These are phyloP conservation scores for Lithophane ornitopus DNA, from an alignment of 2,888 invertebrate genomes.

Conservation along the genomic window DNA sequence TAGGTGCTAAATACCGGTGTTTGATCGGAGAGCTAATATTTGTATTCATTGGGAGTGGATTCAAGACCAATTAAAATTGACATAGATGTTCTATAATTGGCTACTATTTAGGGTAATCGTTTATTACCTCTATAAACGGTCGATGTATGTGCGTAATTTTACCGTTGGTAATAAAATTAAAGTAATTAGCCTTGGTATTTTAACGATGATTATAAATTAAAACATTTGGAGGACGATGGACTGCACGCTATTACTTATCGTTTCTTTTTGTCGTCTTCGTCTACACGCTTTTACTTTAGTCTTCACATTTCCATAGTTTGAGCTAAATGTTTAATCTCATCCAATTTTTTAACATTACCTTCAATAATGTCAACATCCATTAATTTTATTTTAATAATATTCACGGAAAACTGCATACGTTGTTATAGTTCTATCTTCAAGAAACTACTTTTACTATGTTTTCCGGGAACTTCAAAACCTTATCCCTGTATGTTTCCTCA, in stretches of 20 bases:
- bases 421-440: neutral
- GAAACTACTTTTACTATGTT: neutral
- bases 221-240: neutral
- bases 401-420: too few species aligned
- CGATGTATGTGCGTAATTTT: conserved; percentile 18
- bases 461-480: neutral
- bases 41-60: conserved; percentile 29
- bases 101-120: conserved; percentile 25
- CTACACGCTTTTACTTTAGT: neutral
- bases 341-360: neutral
- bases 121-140: conserved; percentile 26
- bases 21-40: conserved; percentile 41
- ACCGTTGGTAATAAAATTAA: conserved; percentile 23
- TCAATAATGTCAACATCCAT: neutral
- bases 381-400: neutral
- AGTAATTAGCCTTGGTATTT: conserved; percentile 22
- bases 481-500: conserved; percentile 62
- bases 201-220: conserved; percentile 35
- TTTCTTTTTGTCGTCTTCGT: neutral
- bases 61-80: conserved; percentile 26
- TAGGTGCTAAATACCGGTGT: conserved; percentile 26
- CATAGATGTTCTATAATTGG: conserved; percentile 32
- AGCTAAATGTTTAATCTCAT: neutral
- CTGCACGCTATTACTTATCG: neutral
- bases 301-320: neutral